These are phyloP conservation scores for Phania funesta DNA, from an alignment of 2,888 invertebrate genomes.

Conservation along the genomic window DNA sequence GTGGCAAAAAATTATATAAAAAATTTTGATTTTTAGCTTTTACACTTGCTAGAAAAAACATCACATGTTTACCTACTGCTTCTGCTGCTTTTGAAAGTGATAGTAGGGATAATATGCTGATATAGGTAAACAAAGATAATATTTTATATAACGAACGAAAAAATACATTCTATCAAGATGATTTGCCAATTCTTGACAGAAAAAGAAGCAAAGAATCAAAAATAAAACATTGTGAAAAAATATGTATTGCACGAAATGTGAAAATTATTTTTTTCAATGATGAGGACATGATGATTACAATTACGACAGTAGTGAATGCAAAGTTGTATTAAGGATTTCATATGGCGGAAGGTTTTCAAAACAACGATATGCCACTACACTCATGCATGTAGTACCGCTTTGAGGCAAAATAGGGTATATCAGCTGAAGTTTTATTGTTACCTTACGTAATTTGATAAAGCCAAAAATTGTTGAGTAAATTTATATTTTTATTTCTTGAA, in stretches of 20 bases:
- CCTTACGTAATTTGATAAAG: too few relatives aligned
- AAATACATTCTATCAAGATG: slow-evolving; percentile 48
- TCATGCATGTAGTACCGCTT: not conserved
- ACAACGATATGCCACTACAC: not conserved
- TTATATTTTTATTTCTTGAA: too few relatives aligned
- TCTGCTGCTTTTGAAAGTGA: slow-evolving; percentile 13
- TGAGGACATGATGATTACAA: slow-evolving; percentile 6
- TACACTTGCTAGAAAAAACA: not conserved
- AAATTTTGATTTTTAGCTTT: slow-evolving; percentile 52
- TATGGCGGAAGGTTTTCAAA: too few relatives aligned
- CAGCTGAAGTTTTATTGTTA: not conserved
- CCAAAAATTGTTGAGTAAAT: too few relatives aligned
- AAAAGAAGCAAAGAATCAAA: not conserved
- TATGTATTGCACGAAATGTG: not conserved
- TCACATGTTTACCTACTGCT: not conserved
- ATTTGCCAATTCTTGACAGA: slow-evolving; percentile 41
- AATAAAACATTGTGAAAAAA: not conserved
- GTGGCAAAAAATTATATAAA: slow-evolving; percentile 4
- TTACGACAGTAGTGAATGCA: not conserved
- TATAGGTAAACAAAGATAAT: slow-evolving; percentile 48
- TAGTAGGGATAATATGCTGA: slow-evolving; percentile 40
- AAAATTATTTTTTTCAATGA: not conserved
- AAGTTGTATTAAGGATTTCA: not conserved
- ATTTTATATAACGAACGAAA: slow-evolving; percentile 5
- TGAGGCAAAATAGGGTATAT: not conserved